Conservation (phyloP, 2,888 invertebrate species). For the Amblyjoppa fuscipennis region DNA sequence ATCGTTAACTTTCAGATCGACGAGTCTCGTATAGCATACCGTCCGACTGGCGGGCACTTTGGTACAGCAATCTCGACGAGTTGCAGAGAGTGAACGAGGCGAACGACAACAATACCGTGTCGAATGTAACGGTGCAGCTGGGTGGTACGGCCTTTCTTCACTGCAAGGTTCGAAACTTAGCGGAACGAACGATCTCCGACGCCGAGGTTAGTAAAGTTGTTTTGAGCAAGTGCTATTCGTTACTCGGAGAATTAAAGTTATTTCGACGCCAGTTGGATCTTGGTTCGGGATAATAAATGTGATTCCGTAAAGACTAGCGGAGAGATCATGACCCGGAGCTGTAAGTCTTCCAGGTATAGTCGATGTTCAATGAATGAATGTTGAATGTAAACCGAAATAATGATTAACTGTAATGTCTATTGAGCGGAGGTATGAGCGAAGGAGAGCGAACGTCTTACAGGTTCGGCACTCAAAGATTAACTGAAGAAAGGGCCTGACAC, state of each 20-base stretch:
- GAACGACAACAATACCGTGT: slow-evolving; percentile 91
- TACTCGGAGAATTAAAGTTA: not conserved
- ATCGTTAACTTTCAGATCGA: slow-evolving; percentile 77
- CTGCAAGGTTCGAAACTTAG: slow-evolving; percentile 92
- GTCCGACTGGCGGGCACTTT: slow-evolving; percentile 83
- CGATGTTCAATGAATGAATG: not conserved
- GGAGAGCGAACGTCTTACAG: too few relatives aligned
- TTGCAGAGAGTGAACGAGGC: slow-evolving; percentile 84
- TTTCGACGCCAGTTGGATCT: not conserved
- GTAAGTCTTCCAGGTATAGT: not conserved
- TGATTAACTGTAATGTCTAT: too few relatives aligned
- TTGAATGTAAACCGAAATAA: too few relatives aligned
- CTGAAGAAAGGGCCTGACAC: too few relatives aligned
- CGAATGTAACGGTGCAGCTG: slow-evolving; percentile 91
- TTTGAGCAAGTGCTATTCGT: too few relatives aligned
- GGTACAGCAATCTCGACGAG: slow-evolving; percentile 84
- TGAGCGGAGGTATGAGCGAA: too few relatives aligned
- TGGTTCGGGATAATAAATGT: not conserved
- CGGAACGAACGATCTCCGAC: slow-evolving; percentile 89
- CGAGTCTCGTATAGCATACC: slow-evolving; percentile 83
- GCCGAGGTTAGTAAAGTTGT: slow-evolving; percentile 80
- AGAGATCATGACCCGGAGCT: too few relatives aligned
- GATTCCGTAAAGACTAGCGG: not conserved
- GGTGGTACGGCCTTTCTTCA: slow-evolving; percentile 93
- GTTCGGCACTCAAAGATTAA: too few relatives aligned